Evolutionary conservation across 2,797 vertebrate genomes (phyloP).

Genomic region (Tenualosa thibaudeaui): DNA sequence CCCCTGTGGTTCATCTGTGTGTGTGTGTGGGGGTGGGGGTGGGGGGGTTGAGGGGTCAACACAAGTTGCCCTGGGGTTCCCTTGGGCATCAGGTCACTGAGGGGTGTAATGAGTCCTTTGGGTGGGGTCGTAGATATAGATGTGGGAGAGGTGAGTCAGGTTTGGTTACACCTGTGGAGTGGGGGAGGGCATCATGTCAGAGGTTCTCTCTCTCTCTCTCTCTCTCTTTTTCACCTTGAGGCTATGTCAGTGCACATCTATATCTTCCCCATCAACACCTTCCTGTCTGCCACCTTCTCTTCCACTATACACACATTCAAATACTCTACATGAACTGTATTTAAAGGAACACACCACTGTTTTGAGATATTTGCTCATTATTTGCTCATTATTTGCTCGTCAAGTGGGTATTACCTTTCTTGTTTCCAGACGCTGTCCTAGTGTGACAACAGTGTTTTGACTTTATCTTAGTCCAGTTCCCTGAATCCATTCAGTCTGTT

Average conservation of each 20-base stretch:
- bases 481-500: no score
- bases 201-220: neutral
- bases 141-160: slow-evolving; percentile 36
- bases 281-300: neutral
- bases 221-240: no score
- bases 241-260: neutral
- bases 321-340: no score
- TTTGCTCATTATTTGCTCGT: no score
- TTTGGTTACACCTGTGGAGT: slow-evolving; percentile 51
- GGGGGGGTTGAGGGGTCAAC: slow-evolving; percentile 35
- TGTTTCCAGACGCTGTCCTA: no score
- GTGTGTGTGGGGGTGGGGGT: neutral
- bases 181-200: slow-evolving; percentile 6
- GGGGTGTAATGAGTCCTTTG: neutral
- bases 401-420: no score
- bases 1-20: slow-evolving; percentile 18
- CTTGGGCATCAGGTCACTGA: neutral
- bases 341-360: no score
- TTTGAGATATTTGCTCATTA: no score
- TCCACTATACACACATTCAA: no score
- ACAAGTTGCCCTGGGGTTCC: neutral
- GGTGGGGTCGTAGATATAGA: slow-evolving; percentile 23
- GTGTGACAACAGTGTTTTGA: no score
- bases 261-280: neutral
- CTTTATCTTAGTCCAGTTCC: no score